These are phyloP conservation scores for Pseudomyrmex sp. DNA, from an alignment of 1,140 invertebrate species.

Conservation along the genomic window DNA sequence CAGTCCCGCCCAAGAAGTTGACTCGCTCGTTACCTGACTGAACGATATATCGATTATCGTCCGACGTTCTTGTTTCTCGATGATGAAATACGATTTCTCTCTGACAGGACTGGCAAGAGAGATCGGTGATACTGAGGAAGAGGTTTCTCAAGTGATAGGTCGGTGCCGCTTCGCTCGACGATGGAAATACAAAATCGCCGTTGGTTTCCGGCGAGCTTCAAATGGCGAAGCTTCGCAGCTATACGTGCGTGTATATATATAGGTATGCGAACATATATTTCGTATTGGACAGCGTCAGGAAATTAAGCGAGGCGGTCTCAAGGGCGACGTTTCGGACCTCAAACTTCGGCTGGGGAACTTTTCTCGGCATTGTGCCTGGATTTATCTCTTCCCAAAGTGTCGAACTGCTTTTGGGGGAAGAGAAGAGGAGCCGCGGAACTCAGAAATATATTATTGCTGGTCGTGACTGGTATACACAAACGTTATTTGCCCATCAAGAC, in stretches of 20 bases:
- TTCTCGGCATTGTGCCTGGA: constrained; percentile 60
- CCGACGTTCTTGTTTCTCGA: constrained; percentile 28
- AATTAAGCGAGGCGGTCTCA: constrained; percentile 70
- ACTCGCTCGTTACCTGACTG: constrained; percentile 34
- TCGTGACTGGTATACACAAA: constrained; percentile 61
- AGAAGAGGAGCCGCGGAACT: constrained; percentile 38
- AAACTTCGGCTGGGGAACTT: constrained; percentile 66
- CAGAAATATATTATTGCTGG: constrained; percentile 67
- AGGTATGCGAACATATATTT: constrained; percentile 34
- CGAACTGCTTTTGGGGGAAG: constrained; percentile 56
- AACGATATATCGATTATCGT: constrained; percentile 50
- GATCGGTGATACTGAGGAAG: not conserved
- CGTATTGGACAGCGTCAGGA: constrained; percentile 60
- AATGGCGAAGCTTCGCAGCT: constrained; percentile 6
- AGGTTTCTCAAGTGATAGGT: constrained; percentile 4
- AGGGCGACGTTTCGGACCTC: constrained; percentile 67
- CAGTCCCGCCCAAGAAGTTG: constrained; percentile 14
- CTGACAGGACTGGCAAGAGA: not conserved
- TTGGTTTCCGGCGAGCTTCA: constrained; percentile 31
- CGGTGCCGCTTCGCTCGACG: constrained; percentile 3
- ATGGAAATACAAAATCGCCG: constrained; percentile 59
- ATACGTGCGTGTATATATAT: no score
- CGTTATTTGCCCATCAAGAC: not conserved
- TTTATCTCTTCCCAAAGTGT: constrained; percentile 70
- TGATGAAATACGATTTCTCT: constrained; percentile 47